Base-by-base conservation (phyloP, 1,140 invertebrate genomes). In the Tetramorium parvispinum region DNA sequence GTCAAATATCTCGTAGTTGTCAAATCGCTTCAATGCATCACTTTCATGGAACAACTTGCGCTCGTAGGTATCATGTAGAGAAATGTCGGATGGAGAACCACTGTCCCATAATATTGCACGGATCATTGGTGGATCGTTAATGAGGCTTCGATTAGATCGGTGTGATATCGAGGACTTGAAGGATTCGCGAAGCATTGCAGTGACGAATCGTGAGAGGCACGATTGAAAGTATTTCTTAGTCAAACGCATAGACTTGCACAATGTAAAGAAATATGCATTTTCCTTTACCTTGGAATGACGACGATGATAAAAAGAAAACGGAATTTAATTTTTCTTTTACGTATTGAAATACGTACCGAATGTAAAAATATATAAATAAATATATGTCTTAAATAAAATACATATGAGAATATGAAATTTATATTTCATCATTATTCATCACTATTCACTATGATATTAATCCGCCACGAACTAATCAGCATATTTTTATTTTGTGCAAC, bases 61-160 rank as follows among this genome's bases (percentile, higher is more conserved):
- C 16, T 61, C 21, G 43, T 37, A 46, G 21, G 8, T 5, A 49
- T 8, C 40, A 11, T 37, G 11, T 24, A 49, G 21, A 24, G 3
- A 55, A 46, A 13, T 3, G 86, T 11, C 18, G 59, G 75, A 63
- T 21, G 88, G 91, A 93, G 93, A 93, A 91, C 86, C 91, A 87
- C 93, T 92, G 92, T 57, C 40, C 61, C 18, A 86, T 87, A 89
- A 92, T 68, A 61, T 59, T 27, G 81, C 68, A 57, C 81, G 59
- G 59, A 55, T 65, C 89, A 82, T 85, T 88, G 71, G 75, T 75
- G 87, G 93, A 93, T 93, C 94, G 93, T 94, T 94, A 94, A 94
- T 94, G 93, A 94, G 93, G 90, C 91, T 91, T 89, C 92, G 93
- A 94, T 94, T 94, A 94, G 93, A 94, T 94, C 87, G 87, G 21